Conservation (phyloP, 2,888 invertebrate genomes). For the Drosophila fungiperda region DNA sequence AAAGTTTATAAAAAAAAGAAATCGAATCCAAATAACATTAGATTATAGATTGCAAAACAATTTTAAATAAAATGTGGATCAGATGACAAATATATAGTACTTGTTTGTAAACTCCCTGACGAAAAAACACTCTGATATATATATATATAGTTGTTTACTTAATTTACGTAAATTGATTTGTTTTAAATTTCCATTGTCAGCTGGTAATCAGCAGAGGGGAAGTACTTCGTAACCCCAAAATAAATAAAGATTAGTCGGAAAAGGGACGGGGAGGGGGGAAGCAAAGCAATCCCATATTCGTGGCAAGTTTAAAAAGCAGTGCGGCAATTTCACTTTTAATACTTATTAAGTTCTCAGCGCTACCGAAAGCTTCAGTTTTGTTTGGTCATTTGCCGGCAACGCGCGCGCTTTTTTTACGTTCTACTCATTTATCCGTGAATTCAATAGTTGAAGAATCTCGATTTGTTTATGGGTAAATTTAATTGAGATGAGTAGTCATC, state of each 20-base stretch:
- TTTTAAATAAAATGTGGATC: not conserved
- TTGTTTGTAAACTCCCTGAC: not conserved
- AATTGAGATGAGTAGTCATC: conserved; percentile 15
- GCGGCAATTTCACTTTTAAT: conserved; percentile 36
- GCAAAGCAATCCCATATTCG: not conserved
- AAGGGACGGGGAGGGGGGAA: not conserved
- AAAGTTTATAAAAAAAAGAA: not conserved
- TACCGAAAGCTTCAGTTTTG: conserved; percentile 53
- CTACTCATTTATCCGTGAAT: not conserved
- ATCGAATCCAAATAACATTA: no score
- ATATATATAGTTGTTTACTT: not conserved
- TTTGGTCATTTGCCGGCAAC: conserved; percentile 46
- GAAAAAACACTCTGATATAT: not conserved
- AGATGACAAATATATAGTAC: not conserved
- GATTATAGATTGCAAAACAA: no score
- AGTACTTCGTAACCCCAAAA: not conserved
- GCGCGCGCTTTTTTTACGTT: conserved; percentile 9
- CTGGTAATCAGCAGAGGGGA: not conserved
- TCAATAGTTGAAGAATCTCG: not conserved
- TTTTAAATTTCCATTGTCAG: not conserved
- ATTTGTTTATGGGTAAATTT: not conserved
- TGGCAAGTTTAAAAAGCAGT: conserved; percentile 8
- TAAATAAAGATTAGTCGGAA: conserved; percentile 25
- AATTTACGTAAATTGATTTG: not conserved
- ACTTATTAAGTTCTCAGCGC: conserved; percentile 63